Base-by-base conservation (phyloP, 2,797 vertebrate species). In the Avahi laniger region DNA sequence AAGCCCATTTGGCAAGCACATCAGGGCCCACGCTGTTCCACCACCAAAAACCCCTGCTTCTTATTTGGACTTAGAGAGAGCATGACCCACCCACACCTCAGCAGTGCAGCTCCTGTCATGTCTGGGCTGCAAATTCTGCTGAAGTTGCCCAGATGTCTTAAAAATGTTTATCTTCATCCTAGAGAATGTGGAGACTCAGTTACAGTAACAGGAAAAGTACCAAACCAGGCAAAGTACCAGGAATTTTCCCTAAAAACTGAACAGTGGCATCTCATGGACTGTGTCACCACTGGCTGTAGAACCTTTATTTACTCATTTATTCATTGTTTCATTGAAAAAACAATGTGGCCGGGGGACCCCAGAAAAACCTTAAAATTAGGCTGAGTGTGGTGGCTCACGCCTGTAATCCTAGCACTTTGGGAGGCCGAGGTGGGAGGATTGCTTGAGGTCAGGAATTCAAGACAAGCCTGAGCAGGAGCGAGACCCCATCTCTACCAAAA, bases 31-130 rank as follows among this genome's bases (percentile, higher is more conserved):
- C 18, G 57, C 20, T 41, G 0, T 24, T 8, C 52, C 28, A 41
- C 48, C 8, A 1, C 13, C 41, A 33, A 38, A 46, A 33, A 70
- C 7, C 38, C 43, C 38, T 61, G 41, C 24, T 63, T 85, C 41
- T 57, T 20, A 38, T 4, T 4, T 15, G 78, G 13, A 14, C n/a
- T 79, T 28, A 0, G 43, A 69, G 28, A 30, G 1, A 33, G 3
- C 38, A 10, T 7, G 15, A n/a, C 33, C 26, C 22, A 12, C 7
- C 30, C 15, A 7, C 2, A 38, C 73, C 80, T 83, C 80, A 57
- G 11, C 54, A n/a, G 6, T 14, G 0, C 10, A 7, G n/a, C 4
- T 57, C 50, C 50, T 1, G 1, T 28, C 17, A 46, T 2, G 28
- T 5, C 78, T 38, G n/a, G 26, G 12, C 11, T 76, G 22, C 46